These are phyloP conservation scores for Drosophila elegans DNA, from an alignment of 1,140 invertebrate genomes.

Conservation along the genomic window DNA sequence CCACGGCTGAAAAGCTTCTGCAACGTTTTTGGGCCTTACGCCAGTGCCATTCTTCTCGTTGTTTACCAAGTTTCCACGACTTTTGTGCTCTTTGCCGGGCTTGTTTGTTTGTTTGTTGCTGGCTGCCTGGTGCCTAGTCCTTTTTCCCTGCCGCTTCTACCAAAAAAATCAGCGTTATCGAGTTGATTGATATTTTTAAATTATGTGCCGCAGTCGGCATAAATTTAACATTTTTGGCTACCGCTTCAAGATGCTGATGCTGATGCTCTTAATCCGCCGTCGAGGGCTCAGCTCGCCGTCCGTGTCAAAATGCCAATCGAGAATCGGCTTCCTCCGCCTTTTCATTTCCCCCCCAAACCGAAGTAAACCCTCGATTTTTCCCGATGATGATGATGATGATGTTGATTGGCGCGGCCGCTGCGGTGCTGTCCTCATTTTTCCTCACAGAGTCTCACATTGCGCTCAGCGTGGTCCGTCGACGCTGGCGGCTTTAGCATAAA, in stretches of 20 bases:
- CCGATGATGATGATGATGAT: conserved; percentile 40
- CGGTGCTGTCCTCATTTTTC: conserved; percentile 61
- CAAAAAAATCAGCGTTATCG: conserved; percentile 77
- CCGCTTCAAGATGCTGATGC: conserved; percentile 52
- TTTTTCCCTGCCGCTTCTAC: conserved; percentile 8
- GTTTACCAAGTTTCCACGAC: conserved; percentile 75
- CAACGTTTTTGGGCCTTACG: conserved; percentile 53
- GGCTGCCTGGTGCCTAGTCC: background rate
- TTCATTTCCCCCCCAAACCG: background rate
- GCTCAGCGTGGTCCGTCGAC: conserved; percentile 31
- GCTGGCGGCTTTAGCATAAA: conserved; percentile 78
- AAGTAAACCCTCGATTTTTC: background rate
- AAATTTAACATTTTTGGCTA: conserved; percentile 72
- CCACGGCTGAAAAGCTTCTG: conserved; percentile 31
- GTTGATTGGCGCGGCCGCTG: conserved; percentile 67
- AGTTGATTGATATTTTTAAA: conserved; percentile 84
- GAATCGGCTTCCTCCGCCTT: conserved; percentile 26
- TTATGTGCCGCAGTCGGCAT: conserved; percentile 81
- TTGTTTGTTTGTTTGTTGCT: conserved; percentile 64
- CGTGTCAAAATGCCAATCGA: conserved; percentile 83
- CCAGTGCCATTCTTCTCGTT: conserved; percentile 38
- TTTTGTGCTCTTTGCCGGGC: conserved; percentile 47
- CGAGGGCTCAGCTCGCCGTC: conserved; percentile 58
- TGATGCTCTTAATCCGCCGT: conserved; percentile 74
- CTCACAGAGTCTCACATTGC: conserved; percentile 54